A percentile compares a stretch with the other conserved stretches of the same genome.
Evolutionary conservation across 2,113 vertebrate species (phyloP).

Genomic region (Apaloderma vittatum): DNA sequence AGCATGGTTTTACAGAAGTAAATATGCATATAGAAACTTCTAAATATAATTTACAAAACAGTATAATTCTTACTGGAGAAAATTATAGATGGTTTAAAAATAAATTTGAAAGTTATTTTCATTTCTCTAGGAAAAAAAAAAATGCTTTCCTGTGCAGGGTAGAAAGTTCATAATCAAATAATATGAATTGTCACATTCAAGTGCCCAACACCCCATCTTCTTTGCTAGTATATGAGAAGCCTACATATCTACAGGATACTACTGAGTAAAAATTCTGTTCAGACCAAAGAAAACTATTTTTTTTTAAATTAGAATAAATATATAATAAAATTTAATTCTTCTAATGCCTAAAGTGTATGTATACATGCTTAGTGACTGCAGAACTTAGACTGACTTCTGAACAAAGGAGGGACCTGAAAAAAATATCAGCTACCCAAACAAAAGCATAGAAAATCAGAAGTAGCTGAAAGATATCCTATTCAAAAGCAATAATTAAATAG

Average conservation of each 20-base stretch:
- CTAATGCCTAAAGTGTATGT: background rate
- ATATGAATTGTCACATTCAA: background rate
- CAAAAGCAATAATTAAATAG: background rate
- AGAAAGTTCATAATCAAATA: background rate
- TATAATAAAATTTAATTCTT: background rate
- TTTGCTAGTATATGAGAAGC: background rate
- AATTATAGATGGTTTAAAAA: background rate
- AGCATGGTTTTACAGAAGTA: background rate
- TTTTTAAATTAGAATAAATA: background rate
- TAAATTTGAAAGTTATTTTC: background rate
- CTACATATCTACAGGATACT: background rate
- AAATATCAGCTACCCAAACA: background rate
- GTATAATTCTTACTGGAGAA: background rate
- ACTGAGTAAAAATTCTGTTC: background rate
- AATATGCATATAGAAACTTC: background rate
- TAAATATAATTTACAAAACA: accelerated
- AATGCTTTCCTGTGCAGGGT: background rate
- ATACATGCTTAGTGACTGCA: background rate
- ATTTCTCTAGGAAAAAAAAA: background rate
- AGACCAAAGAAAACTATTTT: background rate
- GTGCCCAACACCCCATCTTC: background rate
- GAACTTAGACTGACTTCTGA: background rate
- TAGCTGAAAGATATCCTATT: background rate
- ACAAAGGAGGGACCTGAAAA: background rate
- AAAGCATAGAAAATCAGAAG: background rate